Base-by-base conservation (phyloP, 2,113 vertebrate genomes). In the Urocitellus parryii region DNA sequence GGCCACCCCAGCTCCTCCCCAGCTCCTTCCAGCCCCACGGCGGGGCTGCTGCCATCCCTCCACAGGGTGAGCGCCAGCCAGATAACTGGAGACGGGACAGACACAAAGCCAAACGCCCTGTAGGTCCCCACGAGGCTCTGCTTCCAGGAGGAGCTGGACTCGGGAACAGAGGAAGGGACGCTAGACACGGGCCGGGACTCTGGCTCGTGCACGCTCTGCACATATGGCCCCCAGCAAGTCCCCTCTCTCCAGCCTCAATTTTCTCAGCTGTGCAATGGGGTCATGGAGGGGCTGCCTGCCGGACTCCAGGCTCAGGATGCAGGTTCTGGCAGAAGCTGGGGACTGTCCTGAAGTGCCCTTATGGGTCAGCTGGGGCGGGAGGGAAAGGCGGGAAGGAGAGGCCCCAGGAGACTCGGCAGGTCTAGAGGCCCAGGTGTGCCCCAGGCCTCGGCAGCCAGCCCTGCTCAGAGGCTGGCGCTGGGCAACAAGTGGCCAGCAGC, bases 101-200 rank as follows among this genome's bases (percentile, higher is more conserved):
- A 58, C 8, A 9, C 10, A 3, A 34, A 4, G 22, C 42, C 45
- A 39, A 29, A 67, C 0, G 0, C 70, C 68, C 77, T 72, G 81
- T 29, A 45, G 63, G 56, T 45, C 79, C 73, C 37, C 45, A 10
- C 4, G 56, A 18, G 24, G 22, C 39, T 58, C 61, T 22, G 45
- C 58, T 27, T 22, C 42, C 22, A 82, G 63, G 80, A 82, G 8
- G 32, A 27, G 0, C 14, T 27, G 3, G 37, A 8, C 56, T 51
- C 27, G 61, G 27, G 39, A 22, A 1, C 29, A 76, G 63, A 74
- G 29, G 65, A 93, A 88, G 45, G 90, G 37, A 8, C 13, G 16
- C 79, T 27, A 42, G 65, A 29, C 63, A 25, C n/a, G 63, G 34
- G 32, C 8, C 27, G 4, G 18, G 27, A 29, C 5, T 65, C 51